Evolutionary conservation across 2,888 invertebrate genomes (phyloP).

Genomic region (Sussaba pulchella): DNA sequence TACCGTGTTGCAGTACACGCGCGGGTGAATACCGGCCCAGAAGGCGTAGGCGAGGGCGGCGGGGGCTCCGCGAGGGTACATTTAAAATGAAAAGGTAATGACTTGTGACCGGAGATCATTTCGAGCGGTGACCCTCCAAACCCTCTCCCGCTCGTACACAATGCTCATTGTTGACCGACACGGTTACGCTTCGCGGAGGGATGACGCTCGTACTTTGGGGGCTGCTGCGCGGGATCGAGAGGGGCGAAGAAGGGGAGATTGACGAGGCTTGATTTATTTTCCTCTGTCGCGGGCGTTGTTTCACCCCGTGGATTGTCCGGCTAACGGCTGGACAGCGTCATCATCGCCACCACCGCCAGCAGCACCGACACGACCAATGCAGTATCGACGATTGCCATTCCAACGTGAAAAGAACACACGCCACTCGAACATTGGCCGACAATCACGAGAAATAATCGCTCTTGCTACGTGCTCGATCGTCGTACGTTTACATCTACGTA

Average conservation of each 20-base stretch:
- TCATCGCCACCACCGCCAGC: constrained; percentile 1
- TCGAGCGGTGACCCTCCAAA: constrained; percentile 74
- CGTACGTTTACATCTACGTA: constrained; percentile 31
- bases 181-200: constrained; percentile 80
- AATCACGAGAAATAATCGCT: constrained; percentile 56
- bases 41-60: constrained; percentile 34
- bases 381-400: constrained; percentile 2
- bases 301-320: background rate
- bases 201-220: constrained; percentile 69
- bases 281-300: constrained; percentile 23
- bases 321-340: constrained; percentile 9
- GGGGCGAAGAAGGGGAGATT: background rate
- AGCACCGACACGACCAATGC: constrained; percentile 42
- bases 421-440: constrained; percentile 39
- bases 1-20: constrained; percentile 60
- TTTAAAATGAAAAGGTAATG: constrained; percentile 84
- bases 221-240: background rate
- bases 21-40: constrained; percentile 24
- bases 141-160: constrained; percentile 73
- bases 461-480: constrained; percentile 3
- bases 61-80: constrained; percentile 63
- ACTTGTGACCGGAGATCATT: constrained; percentile 83
- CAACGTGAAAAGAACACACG: constrained; percentile 52
- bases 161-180: constrained; percentile 83
- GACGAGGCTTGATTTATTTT: constrained; percentile 62